Evolutionary conservation across 2,888 invertebrate genomes (phyloP).

Genomic region (Eueremaeus valkanovi): DNA sequence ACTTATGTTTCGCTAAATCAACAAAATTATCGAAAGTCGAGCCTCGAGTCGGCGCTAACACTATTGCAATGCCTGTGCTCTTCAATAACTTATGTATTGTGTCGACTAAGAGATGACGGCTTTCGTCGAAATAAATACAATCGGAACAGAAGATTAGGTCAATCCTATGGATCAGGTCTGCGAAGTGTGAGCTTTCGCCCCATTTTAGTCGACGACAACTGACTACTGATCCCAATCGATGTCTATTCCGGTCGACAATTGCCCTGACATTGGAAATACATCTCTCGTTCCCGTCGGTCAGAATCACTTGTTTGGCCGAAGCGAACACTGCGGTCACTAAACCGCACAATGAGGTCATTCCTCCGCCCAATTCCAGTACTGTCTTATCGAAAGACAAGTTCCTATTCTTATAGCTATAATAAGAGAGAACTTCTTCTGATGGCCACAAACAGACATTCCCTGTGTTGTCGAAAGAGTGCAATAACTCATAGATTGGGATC

Average conservation of each 20-base stretch:
- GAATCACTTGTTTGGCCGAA: slow-evolving; percentile 63
- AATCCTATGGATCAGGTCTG: slow-evolving; percentile 56
- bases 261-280: slow-evolving; percentile 61
- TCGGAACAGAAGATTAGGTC: slow-evolving; percentile 73
- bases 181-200: slow-evolving; percentile 49
- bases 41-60: slow-evolving; percentile 72
- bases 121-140: slow-evolving; percentile 73
- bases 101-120: slow-evolving; percentile 63
- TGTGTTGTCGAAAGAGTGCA: slow-evolving; percentile 64
- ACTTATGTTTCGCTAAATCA: slow-evolving; percentile 57
- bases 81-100: slow-evolving; percentile 64
- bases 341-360: slow-evolving; percentile 77
- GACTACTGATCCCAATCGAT: slow-evolving; percentile 22
- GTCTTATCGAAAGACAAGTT: slow-evolving; percentile 63
- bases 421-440: slow-evolving; percentile 69
- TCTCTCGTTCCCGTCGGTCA: slow-evolving; percentile 73
- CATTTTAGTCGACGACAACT: slow-evolving; percentile 50
- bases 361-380: slow-evolving; percentile 74
- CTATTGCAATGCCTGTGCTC: slow-evolving; percentile 62
- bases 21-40: slow-evolving; percentile 67
- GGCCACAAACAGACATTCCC: slow-evolving; percentile 77
- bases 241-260: slow-evolving; percentile 39
- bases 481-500: slow-evolving; percentile 45
- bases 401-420: slow-evolving; percentile 63
- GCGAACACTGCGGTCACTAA: slow-evolving; percentile 61